A percentile compares a stretch with the other conserved stretches of the same genome.
These are phyloP conservation scores for Ferrisia virgata DNA, from an alignment of 2,888 invertebrate species.

Conservation along the genomic window DNA sequence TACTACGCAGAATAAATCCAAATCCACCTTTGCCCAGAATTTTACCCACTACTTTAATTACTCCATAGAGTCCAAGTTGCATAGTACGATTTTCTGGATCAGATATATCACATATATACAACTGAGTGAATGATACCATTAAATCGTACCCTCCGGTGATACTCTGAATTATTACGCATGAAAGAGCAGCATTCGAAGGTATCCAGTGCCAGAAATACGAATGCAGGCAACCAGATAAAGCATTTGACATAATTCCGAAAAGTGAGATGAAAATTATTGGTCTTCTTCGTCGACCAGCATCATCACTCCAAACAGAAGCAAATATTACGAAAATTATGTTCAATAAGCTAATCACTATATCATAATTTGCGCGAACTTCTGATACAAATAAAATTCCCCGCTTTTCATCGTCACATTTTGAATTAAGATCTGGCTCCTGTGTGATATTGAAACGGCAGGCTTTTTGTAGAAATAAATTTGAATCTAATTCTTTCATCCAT, in stretches of 20 bases:
- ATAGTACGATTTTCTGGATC: background rate
- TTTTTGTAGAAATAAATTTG: background rate
- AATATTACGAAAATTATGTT: background rate
- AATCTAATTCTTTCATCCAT: background rate
- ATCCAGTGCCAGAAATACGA: background rate
- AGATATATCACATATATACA: background rate
- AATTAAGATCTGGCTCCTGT: background rate
- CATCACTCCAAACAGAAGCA: background rate
- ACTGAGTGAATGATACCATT: background rate
- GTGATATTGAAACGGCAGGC: background rate
- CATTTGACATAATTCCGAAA: background rate
- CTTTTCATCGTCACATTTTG: background rate
- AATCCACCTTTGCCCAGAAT: background rate
- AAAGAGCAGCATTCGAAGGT: background rate
- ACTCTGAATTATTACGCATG: background rate
- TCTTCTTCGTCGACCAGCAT: background rate
- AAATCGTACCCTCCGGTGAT: background rate
- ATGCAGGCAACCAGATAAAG: background rate
- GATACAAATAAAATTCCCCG: background rate
- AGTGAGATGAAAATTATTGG: background rate
- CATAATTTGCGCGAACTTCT: background rate
- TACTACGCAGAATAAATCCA: background rate
- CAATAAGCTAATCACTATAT: background rate
- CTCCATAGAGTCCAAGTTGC: background rate
- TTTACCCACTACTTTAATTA: background rate